Evolutionary conservation across 2,113 vertebrate species (phyloP), one percentile per base, ranked within the genome.

Genomic region (Cardinalis cardinalis): DNA sequence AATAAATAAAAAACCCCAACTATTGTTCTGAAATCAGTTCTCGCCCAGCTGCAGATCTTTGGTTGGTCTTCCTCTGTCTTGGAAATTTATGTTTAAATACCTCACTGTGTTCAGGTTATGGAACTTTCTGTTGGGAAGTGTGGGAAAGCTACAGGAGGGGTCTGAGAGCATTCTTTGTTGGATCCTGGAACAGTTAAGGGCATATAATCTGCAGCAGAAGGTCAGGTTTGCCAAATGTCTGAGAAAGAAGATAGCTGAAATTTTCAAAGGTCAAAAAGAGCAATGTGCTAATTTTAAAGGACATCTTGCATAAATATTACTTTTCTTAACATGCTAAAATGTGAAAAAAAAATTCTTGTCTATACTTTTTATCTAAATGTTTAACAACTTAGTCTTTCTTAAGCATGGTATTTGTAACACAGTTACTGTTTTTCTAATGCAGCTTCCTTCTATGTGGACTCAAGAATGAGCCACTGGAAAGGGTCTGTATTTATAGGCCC

Each of bases 61-160:
- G 92, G 31, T 74, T 86, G 79, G 43, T 87, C 84, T 81, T 90
- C 16, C 53, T 84, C 28, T 52, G 2, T 61, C 65, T 93, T 85
- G 63, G 91, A 93, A 92, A 93, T 96, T 95, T 80, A 49, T 92
- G 69, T 93, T 90, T 87, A 91, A 92, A 77, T 96, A 90, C 87
- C n/a, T 92, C 18, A 38, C 18, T 41, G 21, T 41, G 40, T 74
- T 84, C 41, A 92, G 46, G 49, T 89, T 82, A 73, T 81, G 84
- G 58, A 88, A 93, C 34, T 86, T 97, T 79, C 70, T 95, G 32
- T 92, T 96, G 66, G 76, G 64, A 77, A 94, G 79, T 75, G 71
- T 61, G 69, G 75, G 80, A 94, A 70, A 78, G 60, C 93, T 83
- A 60, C 23, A 43, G 60, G n/a, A 60, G 52, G 31, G 25, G 14